Base-by-base conservation (phyloP, 2,888 invertebrate genomes). In the Orthonevra nobilis region DNA sequence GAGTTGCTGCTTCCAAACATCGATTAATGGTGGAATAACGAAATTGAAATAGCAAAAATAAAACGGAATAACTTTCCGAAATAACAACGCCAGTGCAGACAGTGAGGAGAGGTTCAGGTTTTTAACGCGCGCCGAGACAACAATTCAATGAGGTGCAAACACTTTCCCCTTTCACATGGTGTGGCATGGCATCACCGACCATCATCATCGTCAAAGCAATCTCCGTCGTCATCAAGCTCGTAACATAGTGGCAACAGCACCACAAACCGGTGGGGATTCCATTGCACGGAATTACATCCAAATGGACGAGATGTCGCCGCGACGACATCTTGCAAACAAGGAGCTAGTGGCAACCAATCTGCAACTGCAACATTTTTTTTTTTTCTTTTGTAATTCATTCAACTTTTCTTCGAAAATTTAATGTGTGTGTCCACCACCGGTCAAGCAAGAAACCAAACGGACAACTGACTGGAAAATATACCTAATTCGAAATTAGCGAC, bases 131-230 rank as follows among this genome's bases (percentile, higher is more conserved):
- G 10, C 2, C 1, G 15, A 6, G 14, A 34, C 32, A n/a, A 52
- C 26, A 38, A 44, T n/a, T n/a, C 6, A 46, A 75, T 56, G 64
- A 66, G 46, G 64, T 48, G 61, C 79, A 79, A 73, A 48, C 79
- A 79, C 79, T 79, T 79, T 79, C 79, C 66, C 79, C 79, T 79
- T 79, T 79, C 73, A 79, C 79, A 79, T 73, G 79, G 42, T 26
- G 26, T 70, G 50, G 40, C 44, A 63, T 69, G 58, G 69, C 56
- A 70, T 70, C 61, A 50, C 54, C 66, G n/a, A 60, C 26, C 75
- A 44, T 44, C 50, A 54, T 42, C 54, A 64, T 58, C 34, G 23
- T 40, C 23, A 52, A 34, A 28, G 58, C 34, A 40, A 72, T 56
- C 30, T 60, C 12, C 42, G 26, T 34, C 40, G 19, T 58, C 54